These are phyloP conservation scores for Felis catus DNA, from an alignment of 2,113 vertebrate genomes.

Conservation along the genomic window F.catus_Fca126_mat1.0 CM031417.1:38814501-38815000, in stretches of 20 bases:
- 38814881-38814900: background rate
- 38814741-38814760: background rate
- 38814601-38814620: background rate
- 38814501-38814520: background rate
- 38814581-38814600: background rate
- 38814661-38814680: background rate
- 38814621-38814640: background rate
- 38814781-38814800: background rate
- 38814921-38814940: conserved; percentile 51
- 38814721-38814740: background rate
- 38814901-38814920: conserved; percentile 79
- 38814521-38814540: background rate
- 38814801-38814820: background rate
- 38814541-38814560: background rate
- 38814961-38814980: background rate
- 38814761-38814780: background rate
- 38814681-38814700: background rate
- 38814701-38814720: background rate
- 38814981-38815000: background rate
- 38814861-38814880: background rate
- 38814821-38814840: conserved; percentile 5
- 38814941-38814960: background rate
- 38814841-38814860: background rate
- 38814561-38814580: conserved; percentile 14
- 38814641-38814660: background rate